Evolutionary conservation across 35 echinoderm and acorn worm genomes (phyloP), one percentile per base, ranked within the genome.

Genomic region (Apostichopus parvimensis): DNA sequence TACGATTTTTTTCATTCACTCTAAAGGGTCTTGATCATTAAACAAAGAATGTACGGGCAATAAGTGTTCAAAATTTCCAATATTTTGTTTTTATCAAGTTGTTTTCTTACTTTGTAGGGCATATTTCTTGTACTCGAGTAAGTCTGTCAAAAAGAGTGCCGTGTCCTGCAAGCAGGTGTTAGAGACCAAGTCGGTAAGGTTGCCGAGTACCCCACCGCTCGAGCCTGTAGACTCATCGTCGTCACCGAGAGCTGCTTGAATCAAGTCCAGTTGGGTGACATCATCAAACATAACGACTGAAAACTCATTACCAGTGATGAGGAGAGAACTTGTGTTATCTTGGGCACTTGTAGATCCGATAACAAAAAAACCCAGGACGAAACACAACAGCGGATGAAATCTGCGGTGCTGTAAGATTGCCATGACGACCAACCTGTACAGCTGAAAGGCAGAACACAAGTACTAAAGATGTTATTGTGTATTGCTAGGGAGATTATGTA

Each of bases 71-170:
- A 45, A 45, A 45, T 45, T 45, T 45, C 34, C 34, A 45, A 45
- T 45, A 45, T 45, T 45, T 45, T 45, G n/a, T n/a, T 45, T 45
- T 45, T 45, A 68, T 18, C 11, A 68, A 68, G 18, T 9, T 68
- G 64, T 4, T 14, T 45, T 80, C 78, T 53, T 52, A 80, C 78
- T 80, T 80, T 80, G 78, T 8, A 80, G 78, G 53, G 78, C 78
- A 80, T 80, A 80, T 11, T 8, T 11, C 78, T 80, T 10, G 28
- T 45, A 80, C 7, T 18, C 22, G 1, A 80, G 53, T 26, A 80
- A 52, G 52, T 80, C 78, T 10, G 25, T 55, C 7, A 80, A 26
- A 52, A 45, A 80, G 9, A 26, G 28, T 45, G 78, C 11, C 5
- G 78, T 53, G 52, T 80, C 78, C 25, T 53, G 7, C 18, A 80